Evolutionary conservation across 2,113 vertebrate species (phyloP), one percentile per base, ranked within the genome.

Genomic region (Vanacampus margaritifer): DNA sequence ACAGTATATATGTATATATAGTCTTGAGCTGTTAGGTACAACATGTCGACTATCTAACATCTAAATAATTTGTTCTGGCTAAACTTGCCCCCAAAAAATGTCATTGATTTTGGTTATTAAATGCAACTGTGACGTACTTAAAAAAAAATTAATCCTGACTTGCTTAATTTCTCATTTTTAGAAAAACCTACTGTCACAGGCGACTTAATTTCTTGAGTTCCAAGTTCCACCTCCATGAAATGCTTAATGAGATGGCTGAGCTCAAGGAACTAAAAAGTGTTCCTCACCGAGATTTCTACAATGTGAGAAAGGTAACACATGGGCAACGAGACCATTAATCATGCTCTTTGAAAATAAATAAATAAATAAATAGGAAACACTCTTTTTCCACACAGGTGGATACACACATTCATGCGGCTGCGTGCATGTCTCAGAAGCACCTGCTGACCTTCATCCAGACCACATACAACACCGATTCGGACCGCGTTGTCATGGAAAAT

Each of bases 361-460:
- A 45, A 17, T 2, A 5, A 6, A 46, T 6, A 46, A 46, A 46
- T 41, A 9, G 9, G 8, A 9, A 12, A 58, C 51, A 23, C 36
- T 23, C 4, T 60, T 72, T 1, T 72, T 12, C 66, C 64, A 51
- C 56, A 16, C 87, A 98, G 96, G 95, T 98, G 89, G 97, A 99
- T 91, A 98, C 96, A 0, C 96, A 99, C 70, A 99, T 99, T 86
- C 96, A 99, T 0, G 96, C 96, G 64, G 96, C 96, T 0, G 97
- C 96, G 73, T 99, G 97, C 91, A 99, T 99, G 97, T 98, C 97
- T 86, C 96, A 99, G 92, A 99, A 99, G 82, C 96, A 98, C 56
- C 90, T 98, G 35, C 84, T 98, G 68, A 95, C 94, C 64, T 99
- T 99, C 87, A 98, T 99, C 82, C 96, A 99, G 87, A 88, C 94